A percentile compares a stretch with the other conserved stretches of the same genome.
phyloP scores from a whole-genome alignment of 2,113 vertebrate genomes.

The Cebidichthys violaceus region DNA sequence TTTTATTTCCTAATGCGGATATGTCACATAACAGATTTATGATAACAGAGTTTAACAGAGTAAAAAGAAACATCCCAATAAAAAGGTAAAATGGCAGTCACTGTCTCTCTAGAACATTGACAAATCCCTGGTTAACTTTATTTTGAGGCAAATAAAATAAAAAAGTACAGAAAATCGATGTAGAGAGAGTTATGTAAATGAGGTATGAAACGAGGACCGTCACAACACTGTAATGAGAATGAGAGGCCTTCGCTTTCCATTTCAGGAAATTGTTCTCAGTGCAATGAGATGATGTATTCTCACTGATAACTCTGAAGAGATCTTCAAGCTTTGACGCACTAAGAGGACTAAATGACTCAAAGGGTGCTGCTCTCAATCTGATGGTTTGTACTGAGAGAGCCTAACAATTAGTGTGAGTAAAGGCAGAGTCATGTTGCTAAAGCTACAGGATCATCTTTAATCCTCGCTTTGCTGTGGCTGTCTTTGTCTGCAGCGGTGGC shows the following conservation, averaged over 20 bases:
- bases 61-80: neutral
- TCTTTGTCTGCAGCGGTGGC: neutral
- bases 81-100: neutral
- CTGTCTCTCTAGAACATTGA: neutral
- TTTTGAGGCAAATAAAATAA: neutral
- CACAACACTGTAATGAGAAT: conserved; percentile 38
- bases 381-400: conserved; percentile 28
- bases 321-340: conserved; percentile 64
- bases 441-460: conserved; percentile 26
- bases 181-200: conserved; percentile 23
- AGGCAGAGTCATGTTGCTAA: conserved; percentile 32
- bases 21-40: neutral
- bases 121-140: neutral
- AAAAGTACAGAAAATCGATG: neutral
- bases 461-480: conserved; percentile 9
- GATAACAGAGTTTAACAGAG: too few relatives aligned
- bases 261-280: conserved; percentile 70
- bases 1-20: neutral
- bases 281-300: conserved; percentile 63
- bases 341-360: conserved; percentile 69
- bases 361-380: conserved; percentile 50
- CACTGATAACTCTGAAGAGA: conserved; percentile 70
- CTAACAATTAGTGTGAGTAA: conserved; percentile 16
- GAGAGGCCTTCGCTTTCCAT: conserved; percentile 58
- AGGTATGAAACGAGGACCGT: conserved; percentile 23